phyloP scores from a whole-genome alignment of 2,113 vertebrate species.

The Stictonetta naevosa region DNA sequence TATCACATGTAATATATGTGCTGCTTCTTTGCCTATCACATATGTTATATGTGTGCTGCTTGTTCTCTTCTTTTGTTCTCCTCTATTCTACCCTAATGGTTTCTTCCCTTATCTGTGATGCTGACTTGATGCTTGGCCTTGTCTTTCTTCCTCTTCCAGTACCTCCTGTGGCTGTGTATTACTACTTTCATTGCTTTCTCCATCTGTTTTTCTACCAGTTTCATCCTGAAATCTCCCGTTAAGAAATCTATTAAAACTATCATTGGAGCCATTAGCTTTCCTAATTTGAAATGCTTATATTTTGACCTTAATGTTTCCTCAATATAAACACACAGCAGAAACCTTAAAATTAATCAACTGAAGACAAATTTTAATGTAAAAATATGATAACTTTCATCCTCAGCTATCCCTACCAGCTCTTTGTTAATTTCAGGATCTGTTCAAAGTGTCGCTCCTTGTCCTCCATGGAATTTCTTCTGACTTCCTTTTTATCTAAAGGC shows the following conservation, averaged over 20 bases:
- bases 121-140: neutral
- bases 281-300: neutral
- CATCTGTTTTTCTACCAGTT: neutral
- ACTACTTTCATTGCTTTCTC: neutral
- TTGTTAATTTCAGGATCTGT: neutral
- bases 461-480: neutral
- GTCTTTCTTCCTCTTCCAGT: neutral
- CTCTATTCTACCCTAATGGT: neutral
- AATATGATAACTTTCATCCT: neutral
- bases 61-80: neutral
- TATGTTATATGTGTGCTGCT: neutral
- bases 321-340: neutral
- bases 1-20: neutral
- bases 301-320: neutral
- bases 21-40: neutral
- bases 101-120: neutral
- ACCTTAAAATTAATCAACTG: neutral
- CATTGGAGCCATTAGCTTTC: neutral
- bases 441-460: neutral
- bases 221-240: neutral
- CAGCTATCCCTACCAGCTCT: neutral
- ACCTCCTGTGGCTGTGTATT: neutral
- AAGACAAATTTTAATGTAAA: constrained; percentile 5
- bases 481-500: neutral
- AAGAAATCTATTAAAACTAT: neutral